These are phyloP conservation scores for Phrynocephalus guinanensis DNA, from an alignment of 2,797 vertebrate species.

Conservation along the genomic window DNA sequence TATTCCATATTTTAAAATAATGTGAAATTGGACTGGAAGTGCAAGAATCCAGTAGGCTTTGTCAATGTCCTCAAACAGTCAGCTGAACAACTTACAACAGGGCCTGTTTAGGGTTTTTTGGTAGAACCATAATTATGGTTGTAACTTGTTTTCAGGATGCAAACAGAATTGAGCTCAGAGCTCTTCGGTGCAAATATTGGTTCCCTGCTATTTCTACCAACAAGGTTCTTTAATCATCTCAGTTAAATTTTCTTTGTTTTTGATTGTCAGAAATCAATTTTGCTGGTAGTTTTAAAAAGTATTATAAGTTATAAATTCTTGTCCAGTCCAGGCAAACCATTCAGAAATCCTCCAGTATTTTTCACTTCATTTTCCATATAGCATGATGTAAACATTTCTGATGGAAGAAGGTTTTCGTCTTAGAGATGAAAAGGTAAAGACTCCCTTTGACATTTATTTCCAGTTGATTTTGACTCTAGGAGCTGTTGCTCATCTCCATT, in stretches of 20 bases:
- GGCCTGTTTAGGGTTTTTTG: not conserved
- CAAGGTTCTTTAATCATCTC: not conserved
- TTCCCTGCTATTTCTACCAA: not conserved
- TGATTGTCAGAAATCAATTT: no score
- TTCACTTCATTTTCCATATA: not conserved
- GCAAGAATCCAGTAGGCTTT: not conserved
- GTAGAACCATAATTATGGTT: not conserved
- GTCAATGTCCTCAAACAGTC: not conserved
- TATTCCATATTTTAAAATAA: not conserved
- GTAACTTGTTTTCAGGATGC: not conserved
- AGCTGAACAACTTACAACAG: not conserved
- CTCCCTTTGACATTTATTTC: no score
- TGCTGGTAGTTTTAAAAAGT: not conserved
- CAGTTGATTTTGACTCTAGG: no score
- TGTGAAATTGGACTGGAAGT: not conserved
- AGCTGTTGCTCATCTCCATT: no score
- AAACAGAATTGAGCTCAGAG: not conserved
- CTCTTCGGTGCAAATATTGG: not conserved
- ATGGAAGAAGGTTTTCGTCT: not conserved
- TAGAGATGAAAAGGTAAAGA: no score
- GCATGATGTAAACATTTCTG: not conserved
- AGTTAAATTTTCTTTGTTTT: not conserved
- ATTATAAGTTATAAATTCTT: not conserved
- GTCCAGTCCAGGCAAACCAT: not conserved
- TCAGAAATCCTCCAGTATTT: not conserved